Conservation (phyloP, 2,113 vertebrate species). For the Zapornia atra region DNA sequence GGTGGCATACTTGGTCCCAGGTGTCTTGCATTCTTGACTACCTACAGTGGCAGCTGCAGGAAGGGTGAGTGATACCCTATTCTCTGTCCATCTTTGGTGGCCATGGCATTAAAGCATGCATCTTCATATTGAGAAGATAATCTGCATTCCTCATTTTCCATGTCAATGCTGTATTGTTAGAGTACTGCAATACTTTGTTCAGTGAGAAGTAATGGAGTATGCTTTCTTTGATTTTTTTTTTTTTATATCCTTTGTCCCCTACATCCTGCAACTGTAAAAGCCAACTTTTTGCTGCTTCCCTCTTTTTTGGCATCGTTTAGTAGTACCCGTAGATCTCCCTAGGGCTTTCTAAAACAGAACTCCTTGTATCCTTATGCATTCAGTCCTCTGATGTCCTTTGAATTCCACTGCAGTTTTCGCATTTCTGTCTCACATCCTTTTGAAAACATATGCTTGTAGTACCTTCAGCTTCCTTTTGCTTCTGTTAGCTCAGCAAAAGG, state of each 20-base stretch:
- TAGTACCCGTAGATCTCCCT: not conserved
- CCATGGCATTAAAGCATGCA: not conserved
- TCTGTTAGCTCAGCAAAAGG: not conserved
- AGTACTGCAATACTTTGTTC: not conserved
- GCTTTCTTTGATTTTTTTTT: not conserved
- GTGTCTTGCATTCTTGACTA: not conserved
- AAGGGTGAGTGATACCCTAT: not conserved
- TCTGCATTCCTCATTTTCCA: not conserved
- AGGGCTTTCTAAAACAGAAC: not conserved
- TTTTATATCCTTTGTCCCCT: not conserved
- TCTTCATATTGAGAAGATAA: not conserved
- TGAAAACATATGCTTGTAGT: not conserved
- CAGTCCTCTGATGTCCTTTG: not conserved
- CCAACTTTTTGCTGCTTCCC: not conserved
- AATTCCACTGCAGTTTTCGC: not conserved
- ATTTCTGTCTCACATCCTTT: not conserved
- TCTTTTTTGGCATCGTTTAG: not conserved
- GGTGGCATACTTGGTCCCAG: not conserved
- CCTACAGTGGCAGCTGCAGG: not conserved
- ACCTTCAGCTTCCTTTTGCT: not conserved
- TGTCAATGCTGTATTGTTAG: not conserved
- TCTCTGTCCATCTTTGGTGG: not conserved
- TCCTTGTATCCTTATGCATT: not conserved
- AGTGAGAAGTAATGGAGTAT: not conserved
- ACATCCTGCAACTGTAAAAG: not conserved